Evolutionary conservation across 2,797 vertebrate species (phyloP), one percentile per base, ranked within the genome.

Genomic region (Melanotaenia parkinsoni): DNA sequence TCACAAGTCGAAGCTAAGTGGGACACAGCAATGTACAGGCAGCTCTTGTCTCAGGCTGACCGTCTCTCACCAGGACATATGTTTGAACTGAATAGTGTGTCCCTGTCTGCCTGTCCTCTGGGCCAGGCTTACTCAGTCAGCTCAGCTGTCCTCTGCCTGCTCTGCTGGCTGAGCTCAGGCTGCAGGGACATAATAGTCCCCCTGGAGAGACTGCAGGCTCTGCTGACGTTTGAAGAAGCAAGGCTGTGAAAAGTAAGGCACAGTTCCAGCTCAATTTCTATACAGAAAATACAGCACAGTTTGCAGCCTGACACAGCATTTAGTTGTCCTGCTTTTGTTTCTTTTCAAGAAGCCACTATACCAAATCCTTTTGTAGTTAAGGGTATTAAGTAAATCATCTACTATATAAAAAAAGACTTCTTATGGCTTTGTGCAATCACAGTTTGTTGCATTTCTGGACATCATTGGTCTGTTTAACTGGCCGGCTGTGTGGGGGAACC

Each of bases 161-260:
- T 82, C 85, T 63, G 70, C 70, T 77, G 84, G 80, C 86, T 85
- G 79, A 82, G 79, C 83, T 79, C 59, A 33, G 79, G 84, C 89
- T 87, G 76, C 69, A 63, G 86, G 79, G 80, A 82, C 24, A 7
- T 28, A 10, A 59, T 75, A n/a, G 18, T 61, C 62, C 75, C 82
- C 73, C 81, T 38, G 59, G 83, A 80, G 88, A 89, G 84, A 57
- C 84, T 77, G 64, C 70, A 43, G 76, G 56, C 80, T 81, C 81
- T 92, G 89, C 91, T 93, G 89, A 93, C 81, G 85, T 76, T 60
- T 45, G 69, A 80, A 74, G 71, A 90, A 90, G 82, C 74, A 68
- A 68, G 71, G 70, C 66, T 81, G 13, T 2, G 11, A 73, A 74
- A 87, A 81, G 65, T 64, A 77, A 81, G 74, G 74, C 70, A 32